Percentiles rank a stretch among this genome's conserved stretches.
Conservation (phyloP, 2,797 vertebrate species). For the Characodon lateralis region DNA sequence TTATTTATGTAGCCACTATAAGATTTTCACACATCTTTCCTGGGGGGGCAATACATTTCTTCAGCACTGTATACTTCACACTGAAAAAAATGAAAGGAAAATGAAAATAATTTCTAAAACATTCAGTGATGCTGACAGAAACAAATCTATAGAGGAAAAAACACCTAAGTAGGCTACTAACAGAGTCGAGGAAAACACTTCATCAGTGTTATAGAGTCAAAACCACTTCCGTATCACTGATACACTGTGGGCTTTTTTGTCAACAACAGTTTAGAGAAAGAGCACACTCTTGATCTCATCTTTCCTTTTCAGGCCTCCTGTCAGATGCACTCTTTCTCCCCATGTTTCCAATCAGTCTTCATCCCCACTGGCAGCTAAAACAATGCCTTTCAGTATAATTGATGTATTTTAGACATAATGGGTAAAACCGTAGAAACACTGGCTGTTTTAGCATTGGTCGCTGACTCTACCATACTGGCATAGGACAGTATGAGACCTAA, state of each 20-base stretch:
- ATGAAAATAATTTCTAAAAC: neutral
- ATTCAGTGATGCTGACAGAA: neutral
- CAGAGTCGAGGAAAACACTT: neutral
- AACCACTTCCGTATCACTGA: neutral
- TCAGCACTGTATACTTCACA: neutral
- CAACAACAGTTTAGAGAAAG: neutral
- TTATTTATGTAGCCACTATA: neutral
- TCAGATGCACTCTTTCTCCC: neutral
- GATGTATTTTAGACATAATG: neutral
- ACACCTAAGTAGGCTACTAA: neutral
- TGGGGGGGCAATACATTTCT: neutral
- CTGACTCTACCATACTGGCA: neutral
- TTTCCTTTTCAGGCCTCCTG: neutral
- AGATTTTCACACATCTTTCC: neutral
- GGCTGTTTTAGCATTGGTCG: neutral
- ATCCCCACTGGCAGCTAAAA: neutral
- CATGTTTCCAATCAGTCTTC: neutral
- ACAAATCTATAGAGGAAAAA: neutral
- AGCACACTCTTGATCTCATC: neutral
- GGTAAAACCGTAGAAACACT: neutral
- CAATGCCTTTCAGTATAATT: conserved; percentile 2
- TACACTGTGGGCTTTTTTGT: neutral
- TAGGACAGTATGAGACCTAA: neutral
- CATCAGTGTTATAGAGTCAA: neutral
- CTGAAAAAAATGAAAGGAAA: neutral